A percentile compares a stretch with the other conserved stretches of the same genome.
Conservation (phyloP, 1,140 invertebrate species). For the Pectinophora gossypiella region DNA sequence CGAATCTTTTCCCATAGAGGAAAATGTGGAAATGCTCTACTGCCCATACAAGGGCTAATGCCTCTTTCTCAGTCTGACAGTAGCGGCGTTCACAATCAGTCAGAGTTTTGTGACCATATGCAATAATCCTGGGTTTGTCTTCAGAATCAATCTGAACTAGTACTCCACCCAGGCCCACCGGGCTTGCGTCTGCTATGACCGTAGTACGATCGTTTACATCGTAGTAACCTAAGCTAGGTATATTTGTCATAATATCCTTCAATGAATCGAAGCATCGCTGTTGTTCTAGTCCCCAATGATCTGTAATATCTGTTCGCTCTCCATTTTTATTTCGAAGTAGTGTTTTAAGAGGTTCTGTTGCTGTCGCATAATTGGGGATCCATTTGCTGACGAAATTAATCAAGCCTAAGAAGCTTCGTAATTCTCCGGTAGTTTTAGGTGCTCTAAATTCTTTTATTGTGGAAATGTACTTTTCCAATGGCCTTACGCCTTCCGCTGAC, state of each 20-base stretch:
- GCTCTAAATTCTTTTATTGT: not conserved
- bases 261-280: not conserved
- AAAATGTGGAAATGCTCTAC: constrained; percentile 29
- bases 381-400: not conserved
- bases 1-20: constrained; percentile 40
- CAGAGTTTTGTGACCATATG: not conserved
- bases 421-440: not conserved
- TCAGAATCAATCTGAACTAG: not conserved
- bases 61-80: constrained; percentile 61
- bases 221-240: constrained; percentile 3
- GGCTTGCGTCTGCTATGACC: not conserved
- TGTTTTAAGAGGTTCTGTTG: not conserved
- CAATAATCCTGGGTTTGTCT: not conserved
- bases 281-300: not conserved
- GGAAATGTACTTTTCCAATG: constrained; percentile 1
- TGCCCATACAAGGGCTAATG: constrained; percentile 18
- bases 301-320: not conserved
- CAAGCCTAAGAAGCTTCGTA: constrained; percentile 4
- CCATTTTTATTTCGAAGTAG: not conserved
- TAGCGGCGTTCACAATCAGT: constrained; percentile 39
- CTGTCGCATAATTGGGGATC: not conserved
- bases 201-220: not conserved
- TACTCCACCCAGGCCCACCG: not conserved
- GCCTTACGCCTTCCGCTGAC: not conserved
- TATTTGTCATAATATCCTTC: not conserved